Evolutionary conservation across 2,113 vertebrate species (phyloP).

Genomic region (Spermophilus dauricus): DNA sequence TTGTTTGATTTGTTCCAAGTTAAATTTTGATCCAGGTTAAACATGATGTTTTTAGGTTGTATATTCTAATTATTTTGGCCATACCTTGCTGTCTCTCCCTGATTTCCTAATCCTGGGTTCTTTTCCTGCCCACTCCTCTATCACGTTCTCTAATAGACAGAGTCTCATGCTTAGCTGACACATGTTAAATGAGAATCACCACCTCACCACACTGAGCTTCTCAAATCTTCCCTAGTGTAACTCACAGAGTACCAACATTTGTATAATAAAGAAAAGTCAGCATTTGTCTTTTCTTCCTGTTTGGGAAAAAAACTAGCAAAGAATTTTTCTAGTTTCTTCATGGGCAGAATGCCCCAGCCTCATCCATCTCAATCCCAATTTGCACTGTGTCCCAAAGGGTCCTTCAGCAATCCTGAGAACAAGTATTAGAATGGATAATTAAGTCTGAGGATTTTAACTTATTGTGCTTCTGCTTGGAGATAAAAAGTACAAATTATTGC

Average conservation of each 20-base stretch:
- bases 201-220: neutral
- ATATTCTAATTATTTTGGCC: neutral
- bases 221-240: neutral
- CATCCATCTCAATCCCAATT: neutral
- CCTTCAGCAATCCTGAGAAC: neutral
- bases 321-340: neutral
- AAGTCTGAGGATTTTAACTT: neutral
- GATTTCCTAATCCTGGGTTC: neutral
- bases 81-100: neutral
- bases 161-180: neutral
- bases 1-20: neutral
- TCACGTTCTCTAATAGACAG: neutral
- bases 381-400: neutral
- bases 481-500: neutral
- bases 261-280: neutral
- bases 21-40: neutral
- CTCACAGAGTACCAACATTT: neutral
- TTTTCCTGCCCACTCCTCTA: neutral
- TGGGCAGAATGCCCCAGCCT: neutral
- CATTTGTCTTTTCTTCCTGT: neutral
- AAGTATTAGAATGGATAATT: neutral
- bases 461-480: neutral
- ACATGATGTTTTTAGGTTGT: neutral
- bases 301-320: neutral
- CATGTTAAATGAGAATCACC: neutral